Base-by-base conservation (phyloP, 2,888 invertebrate genomes). In the Chalcis sispes region DNA sequence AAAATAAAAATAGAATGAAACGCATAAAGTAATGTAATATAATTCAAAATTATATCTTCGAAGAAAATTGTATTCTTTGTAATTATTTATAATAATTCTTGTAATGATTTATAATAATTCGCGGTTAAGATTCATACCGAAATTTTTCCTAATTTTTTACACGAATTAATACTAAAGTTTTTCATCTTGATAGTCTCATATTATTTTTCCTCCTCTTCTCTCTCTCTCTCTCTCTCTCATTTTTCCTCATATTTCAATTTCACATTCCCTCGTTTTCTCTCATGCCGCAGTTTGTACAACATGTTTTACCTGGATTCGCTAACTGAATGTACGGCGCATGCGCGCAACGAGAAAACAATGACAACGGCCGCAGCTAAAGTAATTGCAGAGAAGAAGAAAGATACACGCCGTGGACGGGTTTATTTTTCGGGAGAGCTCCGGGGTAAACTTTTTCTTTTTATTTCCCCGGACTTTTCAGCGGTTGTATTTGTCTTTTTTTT, bases 361-460 rank as follows among this genome's bases (percentile, higher is more conserved):
- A 69, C 65, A 59, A 40, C 59, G 29, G 52, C 48, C 29, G 18
- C 52, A 13, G 23, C 23, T 15, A 73, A 67, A 73, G 67, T 73
- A 67, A 73, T 67, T 73, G 73, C 66, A 54, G 61, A 65, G 67
- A 62, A 42, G 61, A 54, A 72, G 72, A 13, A 59, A 66, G 58
- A 65, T 7, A 65, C 29, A 25, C n/a, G 36, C 50, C 8, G 32
- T 15, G 40, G 64, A 56, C 36, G 64, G 32, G 72, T 72, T 65
- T 59, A 48, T 72, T 65, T 59, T 61, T 61, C 50, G 52, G 58
- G 40, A 18, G 52, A 72, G 32, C 56, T 64, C 23, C n/a, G 72
- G n/a, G 48, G 65, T 23, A 40, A 66, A 61, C 59, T 59, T 73
- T 61, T 58, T 52, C 42, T 52, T 65, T 58, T 27, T 58, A 42